These are phyloP conservation scores for Lonchura striata DNA, from an alignment of 2,113 vertebrate genomes.

Conservation along the genomic window DNA sequence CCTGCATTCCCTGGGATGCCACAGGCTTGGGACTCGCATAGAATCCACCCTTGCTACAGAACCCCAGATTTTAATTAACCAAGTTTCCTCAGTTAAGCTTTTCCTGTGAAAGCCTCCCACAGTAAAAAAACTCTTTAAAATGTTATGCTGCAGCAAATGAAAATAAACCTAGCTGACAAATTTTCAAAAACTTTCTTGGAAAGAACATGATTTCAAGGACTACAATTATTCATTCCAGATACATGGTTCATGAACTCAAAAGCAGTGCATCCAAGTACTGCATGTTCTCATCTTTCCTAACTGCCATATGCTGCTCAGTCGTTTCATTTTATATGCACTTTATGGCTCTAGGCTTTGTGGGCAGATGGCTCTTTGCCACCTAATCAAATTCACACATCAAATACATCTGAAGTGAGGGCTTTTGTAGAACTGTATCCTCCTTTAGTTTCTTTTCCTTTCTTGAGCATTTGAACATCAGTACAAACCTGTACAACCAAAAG, in stretches of 20 bases:
- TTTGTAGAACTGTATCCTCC: not conserved
- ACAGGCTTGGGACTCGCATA: not conserved
- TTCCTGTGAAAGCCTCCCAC: conserved; percentile 40
- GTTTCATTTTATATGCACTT: conserved; percentile 19
- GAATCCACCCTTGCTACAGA: not conserved
- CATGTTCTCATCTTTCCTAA: conserved; percentile 42
- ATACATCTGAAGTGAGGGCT: not conserved
- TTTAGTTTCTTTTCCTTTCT: not conserved
- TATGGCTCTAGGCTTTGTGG: conserved; percentile 24
- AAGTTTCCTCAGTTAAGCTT: not conserved
- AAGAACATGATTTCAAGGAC: conserved; percentile 4
- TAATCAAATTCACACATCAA: conserved; percentile 47
- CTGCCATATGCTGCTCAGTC: conserved; percentile 47
- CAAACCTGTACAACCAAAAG: not conserved
- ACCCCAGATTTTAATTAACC: conserved; percentile 40
- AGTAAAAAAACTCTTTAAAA: not conserved
- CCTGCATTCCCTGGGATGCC: not conserved
- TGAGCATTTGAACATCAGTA: not conserved
- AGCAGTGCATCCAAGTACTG: not conserved
- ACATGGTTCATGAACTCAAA: conserved; percentile 37
- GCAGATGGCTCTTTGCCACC: conserved; percentile 58
- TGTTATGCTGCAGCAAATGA: not conserved
- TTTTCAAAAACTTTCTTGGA: conserved; percentile 16
- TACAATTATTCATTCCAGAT: conserved; percentile 8
- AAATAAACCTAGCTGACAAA: conserved; percentile 17